These are phyloP conservation scores for Zootoca vivipara DNA, from an alignment of 2,113 vertebrate species.

Conservation along the genomic window DNA sequence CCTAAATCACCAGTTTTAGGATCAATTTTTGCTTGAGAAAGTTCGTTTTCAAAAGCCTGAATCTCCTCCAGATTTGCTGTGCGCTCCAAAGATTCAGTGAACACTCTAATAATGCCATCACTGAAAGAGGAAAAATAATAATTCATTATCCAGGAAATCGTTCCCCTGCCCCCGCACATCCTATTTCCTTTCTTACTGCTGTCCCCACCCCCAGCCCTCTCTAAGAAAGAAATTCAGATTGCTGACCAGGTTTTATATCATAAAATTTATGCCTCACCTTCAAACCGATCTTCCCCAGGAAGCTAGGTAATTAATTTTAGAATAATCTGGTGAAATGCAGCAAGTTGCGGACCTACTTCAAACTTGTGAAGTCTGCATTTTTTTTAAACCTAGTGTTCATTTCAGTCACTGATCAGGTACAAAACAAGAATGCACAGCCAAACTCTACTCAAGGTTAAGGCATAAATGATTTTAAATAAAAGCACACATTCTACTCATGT, in stretches of 20 bases:
- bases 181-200: neutral
- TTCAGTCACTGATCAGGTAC: neutral
- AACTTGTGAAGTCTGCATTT: neutral
- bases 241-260: neutral
- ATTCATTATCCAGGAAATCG: neutral
- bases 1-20: conserved; percentile 94
- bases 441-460: neutral
- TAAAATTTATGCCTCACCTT: neutral
- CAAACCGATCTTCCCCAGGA: neutral
- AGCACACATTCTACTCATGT: too few relatives aligned
- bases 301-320: neutral
- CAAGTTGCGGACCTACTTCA: neutral
- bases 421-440: neutral
- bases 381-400: neutral
- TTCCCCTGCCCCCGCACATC: neutral
- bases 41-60: conserved; percentile 94
- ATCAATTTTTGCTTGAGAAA: conserved; percentile 92
- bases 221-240: neutral
- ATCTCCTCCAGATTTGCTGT: conserved; percentile 86
- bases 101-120: conserved; percentile 94
- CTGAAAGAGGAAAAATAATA: conserved; percentile 70
- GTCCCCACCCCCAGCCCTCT: neutral
- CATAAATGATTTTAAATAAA: too few relatives aligned
- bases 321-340: neutral
- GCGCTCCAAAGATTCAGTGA: conserved; percentile 88